Evolutionary conservation across 2,888 invertebrate genomes (phyloP), one percentile per base, ranked within the genome.

Genomic region (Flexamia atlantica): DNA sequence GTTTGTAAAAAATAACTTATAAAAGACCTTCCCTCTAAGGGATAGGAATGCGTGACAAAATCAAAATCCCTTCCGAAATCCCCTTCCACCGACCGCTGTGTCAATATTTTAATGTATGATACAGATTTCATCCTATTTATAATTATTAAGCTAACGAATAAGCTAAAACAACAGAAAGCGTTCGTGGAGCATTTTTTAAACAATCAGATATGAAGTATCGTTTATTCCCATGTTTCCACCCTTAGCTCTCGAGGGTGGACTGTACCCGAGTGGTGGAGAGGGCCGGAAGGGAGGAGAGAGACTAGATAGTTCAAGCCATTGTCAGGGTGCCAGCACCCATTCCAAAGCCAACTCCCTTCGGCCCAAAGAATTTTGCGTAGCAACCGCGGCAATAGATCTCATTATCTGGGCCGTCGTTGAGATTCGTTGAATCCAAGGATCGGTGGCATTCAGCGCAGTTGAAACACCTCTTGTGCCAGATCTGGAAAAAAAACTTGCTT

Each of bases 391-490:
- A 98, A 92, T 97, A 98, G 89, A 98, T 97, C 90, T 98, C 97
- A 83, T 96, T 96, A 90, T 98, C 96, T 85, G 98, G 98, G 87
- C 95, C 98, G 89, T 97, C 98, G 90, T 96, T 97, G 88, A 97
- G 92, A 90, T 96, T 97, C 89, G 97, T 97, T 88, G 97, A 97
- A 91, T 97, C 97, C 90, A 96, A 92, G 88, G 97, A 97, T 91
- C 95, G 95, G 89, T 95, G 94, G 91, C 97, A 97, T 88, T 95
- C 96, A 81, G 93, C 94, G 91, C 98, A 98, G 91, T 95, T 95
- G 94, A 98, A 98, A 92, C 98, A 98, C 88, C 96, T 92, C 91
- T 95, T 97, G 92, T 99, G 98, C 97, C 97, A 97, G 89, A 96
- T 92, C 90, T 90, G 86, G 5, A 64, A 64, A 53, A 5, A 53